Conservation (phyloP, 2,113 vertebrate genomes). For the Chrysemys picta region DNA sequence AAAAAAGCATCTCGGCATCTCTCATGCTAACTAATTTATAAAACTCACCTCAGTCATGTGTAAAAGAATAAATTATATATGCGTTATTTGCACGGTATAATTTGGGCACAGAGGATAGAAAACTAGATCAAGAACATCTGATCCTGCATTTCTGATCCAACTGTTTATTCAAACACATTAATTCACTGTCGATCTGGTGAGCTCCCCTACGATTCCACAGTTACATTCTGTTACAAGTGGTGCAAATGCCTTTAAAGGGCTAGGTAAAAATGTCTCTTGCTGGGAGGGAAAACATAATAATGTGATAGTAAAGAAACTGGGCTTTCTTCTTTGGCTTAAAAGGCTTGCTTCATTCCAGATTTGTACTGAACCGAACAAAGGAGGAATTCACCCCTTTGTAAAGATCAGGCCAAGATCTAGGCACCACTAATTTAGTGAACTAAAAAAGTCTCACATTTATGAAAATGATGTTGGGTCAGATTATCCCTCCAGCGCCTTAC, state of each 20-base stretch:
- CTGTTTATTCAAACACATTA: not conserved
- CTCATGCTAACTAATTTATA: not conserved
- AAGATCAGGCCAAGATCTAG: not conserved
- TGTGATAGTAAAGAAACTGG: not conserved
- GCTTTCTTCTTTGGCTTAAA: not conserved
- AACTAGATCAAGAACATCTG: not conserved
- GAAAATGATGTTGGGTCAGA: not conserved
- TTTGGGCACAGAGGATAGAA: not conserved
- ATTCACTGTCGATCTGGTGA: not conserved
- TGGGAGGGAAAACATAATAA: not conserved
- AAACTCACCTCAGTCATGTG: not conserved
- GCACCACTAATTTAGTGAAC: not conserved
- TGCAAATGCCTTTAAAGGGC: not conserved
- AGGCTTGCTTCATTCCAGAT: not conserved
- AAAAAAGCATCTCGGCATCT: slow-evolving; percentile 1
- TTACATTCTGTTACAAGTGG: not conserved
- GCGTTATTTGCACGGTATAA: not conserved
- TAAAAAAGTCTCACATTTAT: not conserved
- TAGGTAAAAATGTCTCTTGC: not conserved
- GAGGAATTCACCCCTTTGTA: not conserved
- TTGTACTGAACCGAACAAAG: not conserved
- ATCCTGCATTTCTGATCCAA: not conserved
- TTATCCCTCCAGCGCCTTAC: not conserved
- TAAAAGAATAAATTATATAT: not conserved
- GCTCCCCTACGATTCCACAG: not conserved